Percentiles rank a stretch among this genome's conserved stretches.
Conservation (phyloP, 1,140 invertebrate genomes). For the Aphelenchoides fujianensis region DNA sequence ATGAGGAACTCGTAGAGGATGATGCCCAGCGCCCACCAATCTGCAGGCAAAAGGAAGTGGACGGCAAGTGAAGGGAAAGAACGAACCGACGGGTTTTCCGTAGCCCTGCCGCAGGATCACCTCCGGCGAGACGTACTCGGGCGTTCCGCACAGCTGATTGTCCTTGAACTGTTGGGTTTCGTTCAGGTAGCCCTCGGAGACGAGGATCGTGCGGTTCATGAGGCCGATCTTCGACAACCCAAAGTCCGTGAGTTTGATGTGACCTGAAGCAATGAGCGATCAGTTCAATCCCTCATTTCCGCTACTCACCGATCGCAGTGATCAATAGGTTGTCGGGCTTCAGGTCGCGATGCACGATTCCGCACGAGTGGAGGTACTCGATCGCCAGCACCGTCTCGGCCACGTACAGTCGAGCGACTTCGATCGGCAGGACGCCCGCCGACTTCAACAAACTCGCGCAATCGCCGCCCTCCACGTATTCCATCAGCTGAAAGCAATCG, state of each 20-base stretch:
- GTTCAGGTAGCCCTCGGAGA: constrained; percentile 59
- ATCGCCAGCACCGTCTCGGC: constrained; percentile 97
- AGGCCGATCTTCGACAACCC: constrained; percentile 97
- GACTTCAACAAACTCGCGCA: constrained; percentile 91
- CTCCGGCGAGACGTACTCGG: constrained; percentile 91
- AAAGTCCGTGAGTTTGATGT: constrained; percentile 99
- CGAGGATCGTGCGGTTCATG: constrained; percentile 81
- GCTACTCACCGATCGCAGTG: constrained; percentile 88
- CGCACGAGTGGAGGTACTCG: constrained; percentile 97
- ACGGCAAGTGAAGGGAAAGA: background rate
- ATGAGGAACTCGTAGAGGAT: constrained; percentile 98
- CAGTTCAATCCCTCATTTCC: no score
- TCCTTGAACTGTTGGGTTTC: constrained; percentile 84
- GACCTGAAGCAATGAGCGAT: no score
- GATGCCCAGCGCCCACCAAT: constrained; percentile 98
- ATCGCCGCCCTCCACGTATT: constrained; percentile 98
- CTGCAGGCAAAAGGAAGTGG: background rate
- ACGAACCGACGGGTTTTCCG: constrained; percentile 79
- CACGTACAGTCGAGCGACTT: constrained; percentile 97
- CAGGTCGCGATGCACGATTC: constrained; percentile 93
- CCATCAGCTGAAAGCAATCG: no score
- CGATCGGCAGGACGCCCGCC: constrained; percentile 87
- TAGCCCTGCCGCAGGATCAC: constrained; percentile 75
- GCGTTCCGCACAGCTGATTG: constrained; percentile 93
- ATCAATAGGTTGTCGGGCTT: constrained; percentile 99